These are phyloP conservation scores for Luidia sarsii DNA, from an alignment of 53 echinoderm and acorn worm species.

Conservation along the genomic window DNA sequence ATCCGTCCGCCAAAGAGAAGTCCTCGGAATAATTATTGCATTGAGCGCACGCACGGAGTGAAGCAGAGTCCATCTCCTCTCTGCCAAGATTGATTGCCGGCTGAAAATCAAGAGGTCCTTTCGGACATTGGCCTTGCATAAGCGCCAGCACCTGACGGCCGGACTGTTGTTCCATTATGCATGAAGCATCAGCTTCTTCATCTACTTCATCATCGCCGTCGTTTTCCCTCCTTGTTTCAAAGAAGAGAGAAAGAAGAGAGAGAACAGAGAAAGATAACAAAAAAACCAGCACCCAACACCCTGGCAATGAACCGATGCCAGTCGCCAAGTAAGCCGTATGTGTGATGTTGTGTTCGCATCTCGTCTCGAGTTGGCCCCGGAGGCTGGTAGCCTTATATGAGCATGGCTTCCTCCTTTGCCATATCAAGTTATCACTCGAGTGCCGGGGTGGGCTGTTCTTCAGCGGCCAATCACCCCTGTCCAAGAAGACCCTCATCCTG, in stretches of 20 bases:
- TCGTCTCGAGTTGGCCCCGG: too few relatives aligned
- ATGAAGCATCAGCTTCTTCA: background rate
- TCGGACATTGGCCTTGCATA: slow-evolving; percentile 33
- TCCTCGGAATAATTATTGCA: slow-evolving; percentile 22
- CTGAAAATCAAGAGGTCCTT: background rate
- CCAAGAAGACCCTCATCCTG: background rate
- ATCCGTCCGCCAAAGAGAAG: background rate
- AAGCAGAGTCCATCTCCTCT: too few relatives aligned
- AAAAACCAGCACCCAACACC: too few relatives aligned
- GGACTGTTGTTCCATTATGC: slow-evolving; percentile 20
- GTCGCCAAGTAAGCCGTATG: too few relatives aligned
- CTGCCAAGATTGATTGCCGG: background rate
- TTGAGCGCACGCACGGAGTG: too few relatives aligned
- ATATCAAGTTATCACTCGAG: slow-evolving; percentile 51
- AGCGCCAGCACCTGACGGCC: too few relatives aligned
- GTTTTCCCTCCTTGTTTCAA: too few relatives aligned
- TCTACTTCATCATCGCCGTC: too few relatives aligned
- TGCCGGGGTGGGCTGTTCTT: slow-evolving; percentile 3
- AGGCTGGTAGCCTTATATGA: background rate
- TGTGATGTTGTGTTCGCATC: too few relatives aligned
- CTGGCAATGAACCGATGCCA: too few relatives aligned
- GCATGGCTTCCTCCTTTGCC: slow-evolving; percentile 20
- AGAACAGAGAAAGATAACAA: too few relatives aligned
- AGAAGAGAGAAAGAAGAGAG: too few relatives aligned
- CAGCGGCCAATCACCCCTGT: slow-evolving; percentile 52